phyloP scores from a whole-genome alignment of 2,113 vertebrate species.

The Corythornis madagascariensis region DNA sequence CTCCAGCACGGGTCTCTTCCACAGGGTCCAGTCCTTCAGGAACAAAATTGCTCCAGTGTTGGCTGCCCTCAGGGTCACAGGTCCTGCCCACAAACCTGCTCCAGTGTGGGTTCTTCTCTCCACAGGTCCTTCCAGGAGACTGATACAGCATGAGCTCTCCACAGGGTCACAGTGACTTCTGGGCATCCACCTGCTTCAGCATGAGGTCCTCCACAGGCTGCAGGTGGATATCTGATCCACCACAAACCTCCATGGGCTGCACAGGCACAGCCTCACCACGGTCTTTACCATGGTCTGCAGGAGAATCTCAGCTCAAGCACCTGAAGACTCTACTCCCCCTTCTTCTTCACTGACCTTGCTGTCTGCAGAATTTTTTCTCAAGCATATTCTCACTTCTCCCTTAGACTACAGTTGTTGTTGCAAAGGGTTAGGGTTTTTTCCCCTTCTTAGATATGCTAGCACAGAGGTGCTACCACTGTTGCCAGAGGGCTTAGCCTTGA shows the following conservation, averaged over 20 bases:
- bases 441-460: neutral
- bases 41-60: neutral
- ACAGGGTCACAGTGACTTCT: neutral
- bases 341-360: neutral
- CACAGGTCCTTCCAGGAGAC: neutral
- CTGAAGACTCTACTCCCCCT: neutral
- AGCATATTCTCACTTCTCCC: neutral
- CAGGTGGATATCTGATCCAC: neutral
- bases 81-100: neutral
- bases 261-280: neutral
- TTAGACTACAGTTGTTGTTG: neutral
- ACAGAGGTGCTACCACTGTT: neutral
- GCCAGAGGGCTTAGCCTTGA: neutral
- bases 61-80: neutral
- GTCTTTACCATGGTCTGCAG: too few species aligned
- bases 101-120: neutral
- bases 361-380: neutral
- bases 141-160: too few species aligned
- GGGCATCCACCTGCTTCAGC: neutral
- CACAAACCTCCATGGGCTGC: neutral
- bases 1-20: neutral
- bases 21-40: neutral
- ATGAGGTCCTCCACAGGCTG: neutral
- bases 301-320: neutral
- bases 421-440: neutral